Evolutionary conservation across 2,888 invertebrate species (phyloP), one percentile per base, ranked within the genome.

Genomic region (Taenaris catops): DNA sequence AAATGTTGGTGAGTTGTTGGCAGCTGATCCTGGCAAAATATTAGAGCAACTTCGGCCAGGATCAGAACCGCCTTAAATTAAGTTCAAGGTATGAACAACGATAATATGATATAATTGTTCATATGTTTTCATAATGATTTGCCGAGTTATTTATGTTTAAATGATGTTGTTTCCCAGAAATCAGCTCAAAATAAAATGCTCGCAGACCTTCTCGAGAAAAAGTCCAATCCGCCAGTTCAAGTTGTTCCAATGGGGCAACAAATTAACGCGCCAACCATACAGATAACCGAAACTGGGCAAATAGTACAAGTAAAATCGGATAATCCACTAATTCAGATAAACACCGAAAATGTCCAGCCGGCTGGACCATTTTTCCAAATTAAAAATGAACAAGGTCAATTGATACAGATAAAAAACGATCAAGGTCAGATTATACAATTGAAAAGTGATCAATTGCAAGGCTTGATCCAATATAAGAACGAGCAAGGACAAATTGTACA

Each of bases 171-270:
- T 4, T 16, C n/a, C 23, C 60, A 86, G 86, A 84, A 86, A 56
- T 59, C 78, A 0, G 74, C 79, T 0, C 81, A 87, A 60, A 92
- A 93, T 56, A 94, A 94, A 71, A 94, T 95, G 92, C 80, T 96
- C 25, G 95, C 95, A 0, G 95, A 96, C 65, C 74, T 96, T 29
- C 78, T 96, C 2, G 96, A 96, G 63, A 92, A 94, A 57, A 94
- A 94, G 64, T 86, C 88, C 0, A 80, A 86, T 45, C 89, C 88
- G 0, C 88, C 89, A 1, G 72, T 86, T 1, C 86, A 86, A 62
- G 75, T 86, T 0, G 80, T 86, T 0, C 86, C 84, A 61, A 81
- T 84, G 84, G 63, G 65, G 0, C 66, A 69, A 0, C 78, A 78
- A 38, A 63, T 80, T n/a, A 79, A 67, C 53, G 79, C 86, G 0